These are phyloP conservation scores for Echinometra lucunter DNA, from an alignment of 53 echinoderm and acorn worm genomes.

Conservation along the genomic window DNA sequence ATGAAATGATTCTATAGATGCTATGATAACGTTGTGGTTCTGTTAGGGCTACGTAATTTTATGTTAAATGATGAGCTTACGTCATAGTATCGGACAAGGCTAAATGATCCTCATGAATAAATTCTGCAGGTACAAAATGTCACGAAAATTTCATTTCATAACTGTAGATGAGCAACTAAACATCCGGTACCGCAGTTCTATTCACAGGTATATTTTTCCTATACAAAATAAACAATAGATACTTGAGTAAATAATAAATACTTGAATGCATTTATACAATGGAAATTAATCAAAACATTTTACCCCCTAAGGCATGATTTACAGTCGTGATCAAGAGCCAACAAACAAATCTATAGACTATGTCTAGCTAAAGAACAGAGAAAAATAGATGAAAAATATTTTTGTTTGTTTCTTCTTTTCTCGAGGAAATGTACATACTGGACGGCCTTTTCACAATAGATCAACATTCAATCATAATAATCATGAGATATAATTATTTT, in stretches of 20 bases:
- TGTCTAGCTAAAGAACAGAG: slow-evolving; percentile 29
- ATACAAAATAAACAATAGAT: not conserved
- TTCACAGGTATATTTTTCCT: not conserved
- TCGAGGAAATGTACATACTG: not conserved
- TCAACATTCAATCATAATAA: slow-evolving; percentile 14
- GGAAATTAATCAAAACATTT: not conserved
- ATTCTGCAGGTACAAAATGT: too few species aligned
- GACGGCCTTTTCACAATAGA: slow-evolving; percentile 9
- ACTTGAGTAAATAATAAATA: not conserved
- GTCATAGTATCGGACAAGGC: too few species aligned
- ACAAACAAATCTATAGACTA: not conserved
- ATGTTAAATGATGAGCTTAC: too few species aligned
- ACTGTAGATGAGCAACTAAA: too few species aligned
- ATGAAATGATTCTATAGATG: too few species aligned
- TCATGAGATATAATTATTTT: not conserved
- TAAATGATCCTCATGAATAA: too few species aligned
- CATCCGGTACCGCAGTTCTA: too few species aligned
- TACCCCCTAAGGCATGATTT: not conserved
- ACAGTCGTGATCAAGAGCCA: not conserved
- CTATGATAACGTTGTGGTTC: too few species aligned
- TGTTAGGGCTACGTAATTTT: too few species aligned
- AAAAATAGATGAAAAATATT: slow-evolving; percentile 38
- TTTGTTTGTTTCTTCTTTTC: not conserved
- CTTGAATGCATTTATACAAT: not conserved
- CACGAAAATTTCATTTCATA: too few species aligned